phyloP scores from a whole-genome alignment of 64 coral and sea anemone genomes.

The Montipora capricornis region DNA sequence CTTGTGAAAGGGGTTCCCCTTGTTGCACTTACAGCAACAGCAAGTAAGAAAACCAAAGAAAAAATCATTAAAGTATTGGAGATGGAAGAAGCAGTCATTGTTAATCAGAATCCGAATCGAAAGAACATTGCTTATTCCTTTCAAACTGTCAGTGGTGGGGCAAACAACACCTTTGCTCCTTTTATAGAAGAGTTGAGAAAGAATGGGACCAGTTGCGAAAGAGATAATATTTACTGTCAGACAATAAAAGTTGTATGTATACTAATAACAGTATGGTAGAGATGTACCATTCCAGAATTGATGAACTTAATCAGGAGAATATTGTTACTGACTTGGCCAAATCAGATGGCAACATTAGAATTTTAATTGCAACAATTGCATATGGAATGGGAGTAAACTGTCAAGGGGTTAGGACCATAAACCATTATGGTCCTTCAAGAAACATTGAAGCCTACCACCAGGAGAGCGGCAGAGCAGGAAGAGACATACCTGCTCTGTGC shows the following conservation, averaged over 20 bases:
- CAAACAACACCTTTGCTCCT: too few relatives aligned
- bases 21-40: not conserved
- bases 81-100: too few relatives aligned
- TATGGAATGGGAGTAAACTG: constrained; percentile 10
- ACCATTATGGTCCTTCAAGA: constrained; percentile 17
- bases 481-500: not conserved
- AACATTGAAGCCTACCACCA: constrained; percentile 51
- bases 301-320: too few relatives aligned
- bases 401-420: not conserved
- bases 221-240: too few relatives aligned
- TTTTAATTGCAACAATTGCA: constrained; percentile 13
- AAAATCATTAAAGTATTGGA: not conserved
- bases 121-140: too few relatives aligned
- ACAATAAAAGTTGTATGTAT: too few relatives aligned
- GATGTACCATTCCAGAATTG: too few relatives aligned
- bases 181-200: too few relatives aligned
- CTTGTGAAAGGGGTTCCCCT: constrained; percentile 13
- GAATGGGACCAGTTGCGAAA: not conserved
- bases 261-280: too few relatives aligned
- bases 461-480: constrained; percentile 62
- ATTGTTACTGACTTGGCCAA: not conserved
- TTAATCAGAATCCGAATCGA: too few relatives aligned
- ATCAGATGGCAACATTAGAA: constrained; percentile 1
- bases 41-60: not conserved
- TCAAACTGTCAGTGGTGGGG: too few relatives aligned